phyloP scores from a whole-genome alignment of 2,113 vertebrate species.

The Aythya baeri region DNA sequence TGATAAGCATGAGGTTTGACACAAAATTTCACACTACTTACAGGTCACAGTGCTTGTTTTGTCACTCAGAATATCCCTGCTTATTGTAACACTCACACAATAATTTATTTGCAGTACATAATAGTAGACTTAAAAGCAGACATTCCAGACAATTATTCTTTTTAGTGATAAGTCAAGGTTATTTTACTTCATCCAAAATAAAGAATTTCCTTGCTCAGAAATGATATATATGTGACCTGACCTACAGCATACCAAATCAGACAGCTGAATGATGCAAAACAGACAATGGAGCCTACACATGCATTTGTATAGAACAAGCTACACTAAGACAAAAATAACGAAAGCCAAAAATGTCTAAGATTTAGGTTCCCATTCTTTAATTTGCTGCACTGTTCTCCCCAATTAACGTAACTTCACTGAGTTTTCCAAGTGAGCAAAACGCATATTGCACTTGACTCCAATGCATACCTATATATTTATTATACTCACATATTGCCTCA shows the following conservation, averaged over 20 bases:
- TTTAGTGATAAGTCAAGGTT: constrained; percentile 56
- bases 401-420: background rate
- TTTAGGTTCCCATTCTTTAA: background rate
- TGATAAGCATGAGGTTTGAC: constrained; percentile 41
- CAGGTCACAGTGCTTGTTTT: constrained; percentile 42
- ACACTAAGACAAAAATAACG: constrained; percentile 45
- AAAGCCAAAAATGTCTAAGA: constrained; percentile 24
- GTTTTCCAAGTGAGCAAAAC: constrained; percentile 12
- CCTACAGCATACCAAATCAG: constrained; percentile 59
- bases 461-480: background rate
- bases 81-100: constrained; percentile 44
- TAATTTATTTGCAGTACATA: constrained; percentile 59
- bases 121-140: constrained; percentile 57
- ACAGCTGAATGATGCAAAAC: constrained; percentile 63
- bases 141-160: constrained; percentile 53
- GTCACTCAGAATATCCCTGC: constrained; percentile 49
- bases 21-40: constrained; percentile 17
- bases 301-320: constrained; percentile 25
- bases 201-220: constrained; percentile 51
- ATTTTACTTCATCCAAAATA: constrained; percentile 61
- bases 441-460: background rate
- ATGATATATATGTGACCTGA: constrained; percentile 58
- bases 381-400: background rate
- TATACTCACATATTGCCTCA: background rate
- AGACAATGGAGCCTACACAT: constrained; percentile 32